Percentiles rank a stretch among this genome's conserved stretches.
These are phyloP conservation scores for Chaetodon trifasciatus DNA, from an alignment of 2,797 vertebrate species.

Conservation along the genomic window DNA sequence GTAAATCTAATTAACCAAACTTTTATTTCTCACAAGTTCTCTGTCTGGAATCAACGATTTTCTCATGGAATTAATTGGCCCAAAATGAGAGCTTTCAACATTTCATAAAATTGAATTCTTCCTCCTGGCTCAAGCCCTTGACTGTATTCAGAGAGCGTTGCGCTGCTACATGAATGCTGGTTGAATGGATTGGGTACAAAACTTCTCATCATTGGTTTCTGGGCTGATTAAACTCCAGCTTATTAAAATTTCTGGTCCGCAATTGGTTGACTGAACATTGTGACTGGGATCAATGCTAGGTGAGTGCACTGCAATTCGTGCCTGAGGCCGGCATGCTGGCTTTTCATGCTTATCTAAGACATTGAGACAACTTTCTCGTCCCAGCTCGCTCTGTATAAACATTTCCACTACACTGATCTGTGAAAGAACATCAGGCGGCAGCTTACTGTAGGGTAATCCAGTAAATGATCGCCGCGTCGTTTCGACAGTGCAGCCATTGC, in stretches of 20 bases:
- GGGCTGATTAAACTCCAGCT: slow-evolving; percentile 45
- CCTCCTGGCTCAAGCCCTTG: slow-evolving; percentile 49
- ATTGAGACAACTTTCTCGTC: slow-evolving; percentile 56
- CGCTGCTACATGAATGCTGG: slow-evolving; percentile 21
- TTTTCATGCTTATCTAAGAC: slow-evolving; percentile 73
- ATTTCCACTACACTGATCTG: slow-evolving; percentile 77
- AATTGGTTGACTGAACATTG: slow-evolving; percentile 46
- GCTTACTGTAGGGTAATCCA: slow-evolving; percentile 77
- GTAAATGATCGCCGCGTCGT: slow-evolving; percentile 74
- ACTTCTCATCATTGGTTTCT: slow-evolving; percentile 42
- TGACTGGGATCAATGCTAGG: slow-evolving; percentile 53
- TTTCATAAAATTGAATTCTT: slow-evolving; percentile 64
- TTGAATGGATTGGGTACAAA: slow-evolving; percentile 38
- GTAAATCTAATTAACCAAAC: slow-evolving; percentile 71
- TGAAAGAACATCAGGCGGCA: slow-evolving; percentile 73
- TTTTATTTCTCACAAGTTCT: slow-evolving; percentile 68
- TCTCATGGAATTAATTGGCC: slow-evolving; percentile 59
- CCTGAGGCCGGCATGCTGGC: slow-evolving; percentile 40
- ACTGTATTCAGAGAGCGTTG: slow-evolving; percentile 40
- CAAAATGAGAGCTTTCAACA: slow-evolving; percentile 58
- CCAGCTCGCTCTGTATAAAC: slow-evolving; percentile 64
- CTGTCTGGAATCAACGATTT: slow-evolving; percentile 52
- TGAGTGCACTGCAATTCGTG: slow-evolving; percentile 39
- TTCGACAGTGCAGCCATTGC: slow-evolving; percentile 69
- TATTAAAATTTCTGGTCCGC: slow-evolving; percentile 31